Evolutionary conservation across 2,797 vertebrate species (phyloP), one percentile per base, ranked within the genome.

Genomic region (Paedocypris micromegethes): DNA sequence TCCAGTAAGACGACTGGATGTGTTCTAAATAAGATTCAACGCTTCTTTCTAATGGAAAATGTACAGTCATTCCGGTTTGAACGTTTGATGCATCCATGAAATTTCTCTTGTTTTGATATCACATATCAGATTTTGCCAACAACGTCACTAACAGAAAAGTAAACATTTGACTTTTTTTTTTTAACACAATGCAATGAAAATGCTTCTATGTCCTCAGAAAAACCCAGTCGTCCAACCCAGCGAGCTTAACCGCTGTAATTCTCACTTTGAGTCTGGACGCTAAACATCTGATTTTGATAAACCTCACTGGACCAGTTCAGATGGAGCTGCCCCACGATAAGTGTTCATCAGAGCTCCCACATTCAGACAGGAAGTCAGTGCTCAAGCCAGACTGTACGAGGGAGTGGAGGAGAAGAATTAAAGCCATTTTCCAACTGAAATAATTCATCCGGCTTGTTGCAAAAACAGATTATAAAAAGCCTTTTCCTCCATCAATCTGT

Each of bases 331-430:
- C 49, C 23, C 37, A 50, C 49, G 42, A 54, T 62, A 7, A 23
- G 46, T 78, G 86, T 80, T 72, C 70, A 62, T 78, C 77, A 73
- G 62, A 78, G 77, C 81, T 86, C 88, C 77, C 83, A 81, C 81
- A 88, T 88, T 87, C 83, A 78, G 84, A 88, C 85, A 87, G 66
- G 83, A 78, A 83, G 74, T 60, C 9, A 80, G 84, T 84, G 81
- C 83, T 73, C 82, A 84, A 83, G 79, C 84, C 78, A 84, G 74
- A 77, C 83, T 82, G 80, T 69, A 74, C 65, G 54, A 47, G 63
- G 68, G 54, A 44, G 8, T 6, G 45, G 52, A 37, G 41, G 49
- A 62, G 41, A 51, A 57, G 39, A 67, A 5, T 41, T 7, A 23
- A 53, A 40, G 54, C 3, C 9, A 53, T 6, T 52, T 53, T 62